A percentile compares a stretch with the other conserved stretches of the same genome.
Conservation (phyloP, 2,888 invertebrate species). For the Drosophila silvestris region DNA sequence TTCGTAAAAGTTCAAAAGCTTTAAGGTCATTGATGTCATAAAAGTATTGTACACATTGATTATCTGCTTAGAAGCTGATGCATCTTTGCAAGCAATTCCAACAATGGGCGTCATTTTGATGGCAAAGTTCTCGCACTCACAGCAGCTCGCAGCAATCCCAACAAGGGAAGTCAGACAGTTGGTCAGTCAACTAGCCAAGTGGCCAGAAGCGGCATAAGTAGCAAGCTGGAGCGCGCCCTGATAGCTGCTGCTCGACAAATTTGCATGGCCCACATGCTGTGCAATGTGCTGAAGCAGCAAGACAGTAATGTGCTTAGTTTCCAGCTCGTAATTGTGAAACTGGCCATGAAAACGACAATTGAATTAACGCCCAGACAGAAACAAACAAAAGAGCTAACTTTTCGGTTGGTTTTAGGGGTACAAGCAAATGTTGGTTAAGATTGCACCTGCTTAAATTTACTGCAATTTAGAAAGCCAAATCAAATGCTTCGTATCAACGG, state of each 20-base stretch:
- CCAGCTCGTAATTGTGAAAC: constrained; percentile 40
- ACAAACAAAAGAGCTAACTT: constrained; percentile 3
- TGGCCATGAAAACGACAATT: constrained; percentile 49
- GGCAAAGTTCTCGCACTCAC: neutral
- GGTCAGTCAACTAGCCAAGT: constrained; percentile 1
- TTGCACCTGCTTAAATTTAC: neutral
- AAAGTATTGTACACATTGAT: neutral
- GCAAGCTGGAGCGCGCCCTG: constrained; percentile 6
- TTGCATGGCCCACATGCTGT: constrained; percentile 47
- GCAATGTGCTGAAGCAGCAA: constrained; percentile 6
- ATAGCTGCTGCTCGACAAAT: constrained; percentile 34
- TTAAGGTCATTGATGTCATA: neutral
- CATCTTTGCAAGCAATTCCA: neutral
- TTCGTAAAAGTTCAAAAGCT: neutral
- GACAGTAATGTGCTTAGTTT: constrained; percentile 52
- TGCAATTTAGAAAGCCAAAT: neutral
- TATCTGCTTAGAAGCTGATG: neutral
- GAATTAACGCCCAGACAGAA: constrained; percentile 23
- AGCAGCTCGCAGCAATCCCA: constrained; percentile 9
- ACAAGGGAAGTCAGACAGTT: constrained; percentile 10
- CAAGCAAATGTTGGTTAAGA: neutral
- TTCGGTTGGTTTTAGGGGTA: neutral
- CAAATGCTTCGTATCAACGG: neutral
- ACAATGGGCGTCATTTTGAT: constrained; percentile 24
- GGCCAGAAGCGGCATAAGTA: constrained; percentile 7